Base-by-base conservation (phyloP, 1,140 invertebrate species). In the Mylabris phalerata region DNA sequence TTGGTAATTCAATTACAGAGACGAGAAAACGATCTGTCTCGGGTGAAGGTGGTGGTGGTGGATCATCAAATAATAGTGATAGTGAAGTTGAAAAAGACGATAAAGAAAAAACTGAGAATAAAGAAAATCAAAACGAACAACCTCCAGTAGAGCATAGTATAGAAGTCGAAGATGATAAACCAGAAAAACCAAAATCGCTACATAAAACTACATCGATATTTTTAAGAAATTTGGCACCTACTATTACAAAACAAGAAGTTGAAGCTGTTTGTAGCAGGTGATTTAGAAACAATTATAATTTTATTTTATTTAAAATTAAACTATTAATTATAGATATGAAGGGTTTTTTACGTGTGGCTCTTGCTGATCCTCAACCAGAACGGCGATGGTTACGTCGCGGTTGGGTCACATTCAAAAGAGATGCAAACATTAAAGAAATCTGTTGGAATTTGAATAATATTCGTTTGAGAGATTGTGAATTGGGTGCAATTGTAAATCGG, bases 361-460 rank as follows among this genome's bases (percentile, higher is more conserved):
- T 99, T 48, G 95, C 97, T 0, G 98, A 99, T 78, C 97, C 98
- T 1, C 84, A 96, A 67, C 89, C 93, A 0, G 96, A 99, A 69
- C 82, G 95, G 44, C 82, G 93, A 41, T 99, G 96, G 87, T 91
- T 94, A 74, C 83, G 97, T 25, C 83, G 95, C 48, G 98, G 95
- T 43, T 99, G 97, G 97, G 95, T 98, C 3, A 98, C 97, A 1
- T 99, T 98, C 76, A 89, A 94, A 65, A 79, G 93, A 41, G 88
- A 95, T 71, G 95, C 98, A 5, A 98, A 98, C 73, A 98, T 99
- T 59, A 98, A 98, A 74, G 95, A 99, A 75, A 98, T 99, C 57
- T 99, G 97, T 74, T 99, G 95, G 95, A 95, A 93, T 74, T 80
- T 99, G 7, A 98, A 98, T 71, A 98, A 95, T 67, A 94, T 97